Evolutionary conservation across 2,797 vertebrate genomes (phyloP).

Genomic region (Melanotaenia trifasciata): DNA sequence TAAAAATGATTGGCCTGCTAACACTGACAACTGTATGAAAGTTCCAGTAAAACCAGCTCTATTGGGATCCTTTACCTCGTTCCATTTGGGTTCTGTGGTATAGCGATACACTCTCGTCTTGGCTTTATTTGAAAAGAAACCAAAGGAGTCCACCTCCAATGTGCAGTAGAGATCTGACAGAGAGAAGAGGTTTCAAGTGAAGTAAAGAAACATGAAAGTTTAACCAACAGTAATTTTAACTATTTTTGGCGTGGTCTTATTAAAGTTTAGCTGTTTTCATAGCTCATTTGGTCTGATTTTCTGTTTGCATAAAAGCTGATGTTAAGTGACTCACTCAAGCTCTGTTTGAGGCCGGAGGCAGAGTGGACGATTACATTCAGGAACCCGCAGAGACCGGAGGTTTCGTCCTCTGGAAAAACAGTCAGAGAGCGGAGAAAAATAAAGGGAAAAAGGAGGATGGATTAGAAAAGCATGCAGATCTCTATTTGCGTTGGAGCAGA

Average conservation of each 20-base stretch:
- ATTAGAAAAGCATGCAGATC: conserved; percentile 60
- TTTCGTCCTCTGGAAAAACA: conserved; percentile 91
- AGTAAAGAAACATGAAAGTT: not conserved
- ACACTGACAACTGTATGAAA: not conserved
- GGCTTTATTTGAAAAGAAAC: conserved; percentile 97
- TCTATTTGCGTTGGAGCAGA: conserved; percentile 62
- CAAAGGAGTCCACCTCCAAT: conserved; percentile 97
- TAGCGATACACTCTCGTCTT: conserved; percentile 98
- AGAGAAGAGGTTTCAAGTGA: not conserved
- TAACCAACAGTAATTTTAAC: not conserved
- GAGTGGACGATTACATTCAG: conserved; percentile 98
- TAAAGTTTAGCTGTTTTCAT: conserved; percentile 2
- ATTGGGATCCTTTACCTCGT: conserved; percentile 86
- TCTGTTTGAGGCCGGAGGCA: conserved; percentile 96
- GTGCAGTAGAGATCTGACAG: conserved; percentile 95
- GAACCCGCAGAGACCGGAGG: conserved; percentile 94
- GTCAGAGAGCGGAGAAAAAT: conserved; percentile 30
- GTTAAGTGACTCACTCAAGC: conserved; percentile 89
- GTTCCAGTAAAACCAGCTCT: not conserved
- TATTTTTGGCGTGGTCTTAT: conserved; percentile 13
- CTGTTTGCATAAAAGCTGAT: conserved; percentile 29
- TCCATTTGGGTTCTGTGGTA: conserved; percentile 97
- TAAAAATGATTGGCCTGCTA: not conserved
- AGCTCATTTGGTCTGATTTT: conserved; percentile 28
- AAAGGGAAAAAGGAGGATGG: conserved; percentile 25